phyloP scores from a whole-genome alignment of 2,888 invertebrate genomes.

The Synanthedon myopaeformis region DNA sequence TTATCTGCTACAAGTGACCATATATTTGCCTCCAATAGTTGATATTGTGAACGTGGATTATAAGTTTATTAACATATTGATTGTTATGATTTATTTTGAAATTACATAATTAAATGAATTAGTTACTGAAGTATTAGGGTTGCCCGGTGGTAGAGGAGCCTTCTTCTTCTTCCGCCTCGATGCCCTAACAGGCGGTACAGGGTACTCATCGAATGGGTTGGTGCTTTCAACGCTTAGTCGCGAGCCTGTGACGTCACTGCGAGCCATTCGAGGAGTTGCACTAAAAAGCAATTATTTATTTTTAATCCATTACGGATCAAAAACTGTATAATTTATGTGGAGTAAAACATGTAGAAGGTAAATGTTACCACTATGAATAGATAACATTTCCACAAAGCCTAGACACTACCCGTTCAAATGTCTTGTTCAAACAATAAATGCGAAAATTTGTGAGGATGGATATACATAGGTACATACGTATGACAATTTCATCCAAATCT shows the following conservation, averaged over 20 bases:
- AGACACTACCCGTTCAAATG: no score
- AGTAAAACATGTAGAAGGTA: no score
- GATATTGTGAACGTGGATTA: no score
- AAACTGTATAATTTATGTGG: neutral
- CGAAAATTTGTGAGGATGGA: no score
- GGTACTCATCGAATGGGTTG: constrained; percentile 69
- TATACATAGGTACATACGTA: no score
- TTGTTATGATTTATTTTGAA: neutral
- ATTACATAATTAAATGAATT: constrained; percentile 3
- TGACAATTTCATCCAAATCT: no score
- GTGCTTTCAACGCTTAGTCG: constrained; percentile 69
- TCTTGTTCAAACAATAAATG: no score
- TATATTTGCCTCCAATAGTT: no score
- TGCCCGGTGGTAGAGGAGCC: constrained; percentile 70
- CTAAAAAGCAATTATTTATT: constrained; percentile 18
- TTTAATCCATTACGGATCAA: neutral
- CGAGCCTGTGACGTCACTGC: constrained; percentile 65
- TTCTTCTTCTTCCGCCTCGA: constrained; percentile 73
- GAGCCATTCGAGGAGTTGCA: constrained; percentile 52
- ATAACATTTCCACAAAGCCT: no score
- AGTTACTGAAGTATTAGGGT: constrained; percentile 33
- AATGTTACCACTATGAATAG: no score
- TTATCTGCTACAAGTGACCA: no score
- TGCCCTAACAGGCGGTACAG: constrained; percentile 62
- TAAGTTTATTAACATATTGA: no score